A percentile compares a stretch with the other conserved stretches of the same genome.
phyloP scores from a whole-genome alignment of 1,140 invertebrate species.

The Drosophila pruinosa region DNA sequence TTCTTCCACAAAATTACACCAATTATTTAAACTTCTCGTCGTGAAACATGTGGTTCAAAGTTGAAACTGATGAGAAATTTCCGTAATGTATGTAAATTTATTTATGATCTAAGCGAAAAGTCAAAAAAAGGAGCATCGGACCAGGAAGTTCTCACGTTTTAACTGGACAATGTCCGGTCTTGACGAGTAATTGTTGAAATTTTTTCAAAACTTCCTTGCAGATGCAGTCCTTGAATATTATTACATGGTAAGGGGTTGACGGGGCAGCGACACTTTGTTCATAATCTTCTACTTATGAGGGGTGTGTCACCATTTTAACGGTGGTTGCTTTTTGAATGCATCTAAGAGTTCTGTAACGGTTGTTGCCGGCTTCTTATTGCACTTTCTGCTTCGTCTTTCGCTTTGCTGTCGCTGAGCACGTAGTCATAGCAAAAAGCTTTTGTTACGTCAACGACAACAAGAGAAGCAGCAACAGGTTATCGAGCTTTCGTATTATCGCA shows the following conservation, averaged over 20 bases:
- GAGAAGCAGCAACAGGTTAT: conserved; percentile 31
- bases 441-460: conserved; percentile 10
- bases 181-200: conserved; percentile 19
- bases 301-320: conserved; percentile 14
- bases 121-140: conserved; percentile 34
- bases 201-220: conserved; percentile 29
- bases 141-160: conserved; percentile 63
- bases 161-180: conserved; percentile 68
- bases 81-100: conserved; percentile 55
- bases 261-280: not conserved
- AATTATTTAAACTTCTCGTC: conserved; percentile 50
- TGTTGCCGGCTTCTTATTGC: conserved; percentile 14
- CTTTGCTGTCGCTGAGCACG: conserved; percentile 26
- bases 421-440: conserved; percentile 32
- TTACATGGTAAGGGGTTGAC: conserved; percentile 20
- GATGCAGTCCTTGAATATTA: not conserved
- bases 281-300: conserved; percentile 6
- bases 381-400: not conserved
- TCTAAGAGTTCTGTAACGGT: conserved; percentile 12
- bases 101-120: conserved; percentile 58
- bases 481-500: conserved; percentile 1
- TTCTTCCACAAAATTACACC: conserved; percentile 67
- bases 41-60: conserved; percentile 35
- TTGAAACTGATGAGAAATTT: conserved; percentile 16
- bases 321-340: conserved; percentile 34